Base-by-base conservation (phyloP, 30 jellyfish, hydroid and myxozoan species). In the Aurelia aurita region DNA sequence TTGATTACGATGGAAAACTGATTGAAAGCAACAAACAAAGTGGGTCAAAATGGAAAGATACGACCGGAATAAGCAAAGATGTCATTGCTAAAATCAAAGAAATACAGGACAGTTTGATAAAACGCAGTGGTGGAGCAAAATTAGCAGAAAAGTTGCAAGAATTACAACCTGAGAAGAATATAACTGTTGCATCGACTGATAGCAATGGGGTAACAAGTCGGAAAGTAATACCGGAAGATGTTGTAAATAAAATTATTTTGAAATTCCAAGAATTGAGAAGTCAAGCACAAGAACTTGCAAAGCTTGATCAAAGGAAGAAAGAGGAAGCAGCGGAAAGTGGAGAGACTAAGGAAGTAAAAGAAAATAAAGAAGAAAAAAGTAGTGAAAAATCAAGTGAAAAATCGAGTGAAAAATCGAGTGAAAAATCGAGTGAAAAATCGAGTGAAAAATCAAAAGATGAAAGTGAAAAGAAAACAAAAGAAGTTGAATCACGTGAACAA, bases 221-320 rank as follows among this genome's bases (percentile, higher is more conserved):
- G 68, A 95, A 95, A 65, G 72, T 87, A 14, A 95, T 95, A 19
- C 99, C 99, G 6, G 99, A 95, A 87, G 99, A 95, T 74, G 99
- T 95, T 21, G 99, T 95, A n/a, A 96, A 95, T 58, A 95, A 90
- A 71, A 95, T 95, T 16, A 79, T 95, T 26, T 87, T 66, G 69
- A 95, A 95, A 75, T 95, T 95, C 78, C 97, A 95, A 55, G 98
- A 95, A 53, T 72, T 95, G 76, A 77, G 96, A 46, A 74, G 66
- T 51, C 97, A 95, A 66, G 99, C 99, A 45, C 79, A 90, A 26
- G 82, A 66, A 58, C 34, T 69, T 26, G 84, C 91, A 22, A 51
- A 69, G 54, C 35, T 55, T 9, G 93, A 83, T 39, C 66, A 70
- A 32, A 44, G 46, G 35, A 47, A 43, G 53, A 67, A 77, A n/a